Conservation (phyloP, 2,888 invertebrate species). For the Dynastes maya region DNA sequence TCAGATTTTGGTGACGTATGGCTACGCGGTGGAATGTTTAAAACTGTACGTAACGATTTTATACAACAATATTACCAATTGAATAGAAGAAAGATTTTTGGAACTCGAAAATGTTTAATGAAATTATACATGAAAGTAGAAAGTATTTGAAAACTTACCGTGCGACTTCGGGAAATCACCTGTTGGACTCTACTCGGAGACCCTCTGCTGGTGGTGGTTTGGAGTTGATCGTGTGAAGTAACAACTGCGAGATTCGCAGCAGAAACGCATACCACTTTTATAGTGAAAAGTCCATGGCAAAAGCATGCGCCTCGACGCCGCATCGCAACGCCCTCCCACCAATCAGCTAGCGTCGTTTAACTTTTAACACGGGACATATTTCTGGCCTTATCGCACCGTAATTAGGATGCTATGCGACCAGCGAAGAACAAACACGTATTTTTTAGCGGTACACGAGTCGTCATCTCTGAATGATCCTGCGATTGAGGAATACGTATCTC, state of each 20-base stretch:
- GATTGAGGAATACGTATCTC: no score
- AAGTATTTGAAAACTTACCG: slow-evolving; percentile 20
- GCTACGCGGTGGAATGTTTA: no score
- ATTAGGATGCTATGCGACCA: slow-evolving; percentile 13
- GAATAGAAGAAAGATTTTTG: no score
- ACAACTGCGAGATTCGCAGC: slow-evolving; percentile 69
- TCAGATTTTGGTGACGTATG: not conserved
- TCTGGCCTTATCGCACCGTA: slow-evolving; percentile 33
- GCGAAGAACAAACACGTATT: no score
- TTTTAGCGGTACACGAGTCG: no score
- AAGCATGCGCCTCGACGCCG: slow-evolving; percentile 70
- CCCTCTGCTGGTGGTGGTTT: slow-evolving; percentile 7
- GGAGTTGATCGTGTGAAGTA: slow-evolving; percentile 28
- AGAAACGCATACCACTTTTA: slow-evolving; percentile 70
- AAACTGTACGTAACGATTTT: no score
- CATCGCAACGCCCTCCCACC: slow-evolving; percentile 63
- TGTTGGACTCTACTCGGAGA: slow-evolving; percentile 31
- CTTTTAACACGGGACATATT: slow-evolving; percentile 37
- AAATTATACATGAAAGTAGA: not conserved
- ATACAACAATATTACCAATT: no score
- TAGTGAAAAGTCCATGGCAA: slow-evolving; percentile 62
- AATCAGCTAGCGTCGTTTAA: slow-evolving; percentile 49
- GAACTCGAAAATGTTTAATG: no score
- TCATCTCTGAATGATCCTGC: no score
- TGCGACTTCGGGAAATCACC: slow-evolving; percentile 34